A percentile compares a stretch with the other conserved stretches of the same genome.
Conservation (phyloP, 2,888 invertebrate species). For the Mesorhabditis sp. region DNA sequence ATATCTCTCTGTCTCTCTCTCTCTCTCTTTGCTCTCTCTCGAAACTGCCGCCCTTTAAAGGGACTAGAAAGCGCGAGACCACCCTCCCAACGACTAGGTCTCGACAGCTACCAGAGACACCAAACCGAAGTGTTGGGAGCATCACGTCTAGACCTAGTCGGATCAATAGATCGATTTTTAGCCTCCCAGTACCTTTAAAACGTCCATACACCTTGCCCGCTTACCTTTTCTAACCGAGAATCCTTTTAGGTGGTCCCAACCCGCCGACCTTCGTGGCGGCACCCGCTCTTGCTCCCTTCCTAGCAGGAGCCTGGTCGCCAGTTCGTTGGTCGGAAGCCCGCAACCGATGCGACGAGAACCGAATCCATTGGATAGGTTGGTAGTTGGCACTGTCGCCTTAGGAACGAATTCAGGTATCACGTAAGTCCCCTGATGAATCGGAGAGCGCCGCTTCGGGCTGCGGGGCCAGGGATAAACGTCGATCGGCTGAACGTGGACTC, state of each 20-base stretch:
- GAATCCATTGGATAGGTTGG: not conserved
- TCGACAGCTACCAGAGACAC: too few species aligned
- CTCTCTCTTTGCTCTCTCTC: too few species aligned
- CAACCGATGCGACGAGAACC: constrained; percentile 3
- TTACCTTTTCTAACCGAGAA: too few species aligned
- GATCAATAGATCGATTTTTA: too few species aligned
- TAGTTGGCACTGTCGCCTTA: not conserved
- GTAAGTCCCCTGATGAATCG: constrained; percentile 55
- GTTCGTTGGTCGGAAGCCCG: constrained; percentile 5
- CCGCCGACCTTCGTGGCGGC: constrained; percentile 30
- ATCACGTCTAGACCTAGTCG: too few species aligned
- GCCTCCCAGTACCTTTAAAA: too few species aligned
- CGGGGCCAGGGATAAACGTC: constrained; percentile 56
- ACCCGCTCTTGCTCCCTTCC: constrained; percentile 45
- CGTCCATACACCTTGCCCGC: too few species aligned
- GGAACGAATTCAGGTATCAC: constrained; percentile 32
- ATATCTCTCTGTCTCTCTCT: too few species aligned
- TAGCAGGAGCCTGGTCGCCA: constrained; percentile 32
- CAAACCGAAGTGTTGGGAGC: too few species aligned
- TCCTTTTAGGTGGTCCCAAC: not conserved
- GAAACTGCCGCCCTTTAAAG: too few species aligned
- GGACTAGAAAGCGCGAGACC: too few species aligned
- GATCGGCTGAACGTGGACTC: constrained; percentile 48
- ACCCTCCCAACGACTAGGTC: too few species aligned
- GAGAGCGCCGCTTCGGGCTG: constrained; percentile 50